Percentiles rank a stretch among this genome's conserved stretches.
phyloP scores from a whole-genome alignment of 2,797 vertebrate genomes.

The Megalops cyprinoides region DNA sequence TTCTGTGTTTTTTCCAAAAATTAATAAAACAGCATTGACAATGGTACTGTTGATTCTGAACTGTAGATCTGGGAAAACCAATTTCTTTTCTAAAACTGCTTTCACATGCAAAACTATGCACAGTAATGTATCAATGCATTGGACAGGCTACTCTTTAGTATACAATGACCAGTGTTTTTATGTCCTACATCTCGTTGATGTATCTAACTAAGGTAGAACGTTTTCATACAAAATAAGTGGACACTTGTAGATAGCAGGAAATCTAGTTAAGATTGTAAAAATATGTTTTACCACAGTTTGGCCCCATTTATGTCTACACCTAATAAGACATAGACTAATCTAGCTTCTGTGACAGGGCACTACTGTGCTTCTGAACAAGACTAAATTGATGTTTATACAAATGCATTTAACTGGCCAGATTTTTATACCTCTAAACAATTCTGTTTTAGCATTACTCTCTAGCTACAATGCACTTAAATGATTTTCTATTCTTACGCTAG shows the following conservation, averaged over 20 bases:
- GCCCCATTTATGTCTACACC: conserved; percentile 59
- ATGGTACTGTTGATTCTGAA: conserved; percentile 52
- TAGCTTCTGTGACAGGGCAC: conserved; percentile 52
- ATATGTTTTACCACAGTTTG: conserved; percentile 58
- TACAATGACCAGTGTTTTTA: conserved; percentile 43
- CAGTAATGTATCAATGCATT: conserved; percentile 22
- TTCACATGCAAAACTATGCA: conserved; percentile 65
- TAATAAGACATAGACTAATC: conserved; percentile 59
- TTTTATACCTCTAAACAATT: not conserved
- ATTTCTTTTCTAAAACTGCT: conserved; percentile 62
- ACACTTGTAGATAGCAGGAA: conserved; percentile 20
- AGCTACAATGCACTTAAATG: conserved; percentile 16
- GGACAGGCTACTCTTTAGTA: conserved; percentile 66
- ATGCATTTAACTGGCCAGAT: not conserved
- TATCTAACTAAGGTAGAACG: conserved; percentile 17
- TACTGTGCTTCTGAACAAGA: conserved; percentile 68
- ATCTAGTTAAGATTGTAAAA: conserved; percentile 28
- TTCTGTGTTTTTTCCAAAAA: conserved; percentile 53
- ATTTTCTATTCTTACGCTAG: not conserved
- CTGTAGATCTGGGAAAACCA: conserved; percentile 57
- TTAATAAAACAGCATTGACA: conserved; percentile 53
- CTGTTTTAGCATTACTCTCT: not conserved
- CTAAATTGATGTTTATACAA: conserved; percentile 61
- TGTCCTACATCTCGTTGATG: conserved; percentile 10
- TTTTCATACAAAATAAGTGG: conserved; percentile 22